Conservation (phyloP, 2,888 invertebrate genomes). For the Trichopoda pennipes region DNA sequence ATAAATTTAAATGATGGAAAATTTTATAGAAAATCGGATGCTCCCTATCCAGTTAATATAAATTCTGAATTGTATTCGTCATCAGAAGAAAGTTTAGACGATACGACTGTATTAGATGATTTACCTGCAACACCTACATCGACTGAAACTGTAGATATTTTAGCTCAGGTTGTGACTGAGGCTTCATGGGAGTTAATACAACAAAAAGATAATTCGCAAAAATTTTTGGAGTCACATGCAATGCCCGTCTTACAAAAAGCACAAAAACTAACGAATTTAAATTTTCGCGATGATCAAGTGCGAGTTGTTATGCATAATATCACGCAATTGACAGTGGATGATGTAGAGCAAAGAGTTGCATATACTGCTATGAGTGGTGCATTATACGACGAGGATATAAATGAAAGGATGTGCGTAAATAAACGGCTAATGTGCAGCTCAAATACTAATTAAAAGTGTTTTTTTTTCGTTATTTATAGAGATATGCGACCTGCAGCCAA, state of each 20-base stretch:
- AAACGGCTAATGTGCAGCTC: background rate
- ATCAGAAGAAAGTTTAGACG: conserved; percentile 71
- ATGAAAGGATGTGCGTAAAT: conserved; percentile 77
- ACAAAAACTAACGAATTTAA: conserved; percentile 66
- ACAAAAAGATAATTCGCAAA: conserved; percentile 75
- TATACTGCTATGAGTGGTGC: conserved; percentile 54
- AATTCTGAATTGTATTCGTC: conserved; percentile 74
- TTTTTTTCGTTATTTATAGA: conserved; percentile 65
- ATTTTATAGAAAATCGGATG: conserved; percentile 18
- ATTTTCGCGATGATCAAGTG: conserved; percentile 82
- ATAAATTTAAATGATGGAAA: conserved; percentile 20
- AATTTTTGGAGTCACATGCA: conserved; percentile 68
- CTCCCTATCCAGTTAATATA: conserved; percentile 53
- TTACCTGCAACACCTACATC: background rate
- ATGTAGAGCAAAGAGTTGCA: conserved; percentile 75
- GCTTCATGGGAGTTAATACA: conserved; percentile 78
- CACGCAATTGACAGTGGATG: conserved; percentile 82
- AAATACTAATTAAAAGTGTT: background rate
- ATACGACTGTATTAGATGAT: conserved; percentile 29
- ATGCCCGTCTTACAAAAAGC: conserved; percentile 65
- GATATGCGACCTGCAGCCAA: conserved; percentile 79
- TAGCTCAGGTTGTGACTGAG: conserved; percentile 72
- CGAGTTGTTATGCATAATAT: conserved; percentile 87
- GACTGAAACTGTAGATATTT: conserved; percentile 35
- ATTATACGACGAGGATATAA: conserved; percentile 74